Base-by-base conservation (phyloP, 1,140 invertebrate species). In the Orussus abietinus region DNA sequence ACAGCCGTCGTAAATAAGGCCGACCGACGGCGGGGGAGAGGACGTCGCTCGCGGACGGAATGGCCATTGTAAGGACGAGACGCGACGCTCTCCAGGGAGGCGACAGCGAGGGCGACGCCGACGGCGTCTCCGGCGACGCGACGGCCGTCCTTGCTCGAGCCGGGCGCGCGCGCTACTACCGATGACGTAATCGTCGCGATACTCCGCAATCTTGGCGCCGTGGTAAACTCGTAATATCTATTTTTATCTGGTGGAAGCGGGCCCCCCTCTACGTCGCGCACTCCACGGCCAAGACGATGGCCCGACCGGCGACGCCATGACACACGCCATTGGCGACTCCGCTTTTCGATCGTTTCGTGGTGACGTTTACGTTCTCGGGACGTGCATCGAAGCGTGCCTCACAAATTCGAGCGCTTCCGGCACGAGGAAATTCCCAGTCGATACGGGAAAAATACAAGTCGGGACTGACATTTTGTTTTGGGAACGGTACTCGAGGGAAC, bases 211-310 rank as follows among this genome's bases (percentile, higher is more conserved):
- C 66, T 69, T 69, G 66, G 66, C 66, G 66, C 66, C 66, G 62
- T 57, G 60, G 58, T 66, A 65, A 66, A 63, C 66, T 67, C 63
- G 66, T 69, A 69, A 69, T 69, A 65, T 69, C 66, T 69, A 69
- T 69, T 69, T 69, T 69, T 69, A 69, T 69, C 64, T 60, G 48
- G 56, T 63, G 57, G 60, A 63, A 62, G 55, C 48, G 42, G 49
- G 35, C 34, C 45, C 47, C 47, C 44, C 43, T 38, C 21, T 37
- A 40, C 34, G 32, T 32, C 40, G 21, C 30, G 19, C n/a, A 25
- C 26, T 32, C 38, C 35, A 22, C 38, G 14, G 18, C 49, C n/a
- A n/a, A n/a, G n/a, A n/a, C n/a, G n/a, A n/a, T n/a, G n/a, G n/a
- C n/a, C n/a, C n/a, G n/a, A n/a, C n/a, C n/a, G n/a, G n/a, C n/a